Conservation (phyloP, 2,888 invertebrate genomes). For the Bombyx huttoni region DNA sequence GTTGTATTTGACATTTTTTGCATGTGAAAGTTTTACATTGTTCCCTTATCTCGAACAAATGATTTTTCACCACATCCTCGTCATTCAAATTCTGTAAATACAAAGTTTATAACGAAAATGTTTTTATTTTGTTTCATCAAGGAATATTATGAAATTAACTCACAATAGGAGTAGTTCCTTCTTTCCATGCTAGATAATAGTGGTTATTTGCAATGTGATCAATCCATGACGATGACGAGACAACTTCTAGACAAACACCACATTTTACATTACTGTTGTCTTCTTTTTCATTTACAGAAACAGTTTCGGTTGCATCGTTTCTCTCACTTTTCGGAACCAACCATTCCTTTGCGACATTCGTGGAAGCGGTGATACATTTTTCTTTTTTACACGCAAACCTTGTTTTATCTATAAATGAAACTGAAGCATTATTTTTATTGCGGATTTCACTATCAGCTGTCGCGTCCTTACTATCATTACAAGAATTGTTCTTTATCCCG, state of each 20-base stretch:
- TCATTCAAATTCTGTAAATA: constrained; percentile 29
- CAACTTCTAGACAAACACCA: constrained; percentile 21
- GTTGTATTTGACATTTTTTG: constrained; percentile 21
- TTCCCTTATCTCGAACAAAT: constrained; percentile 21
- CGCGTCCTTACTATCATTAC: neutral
- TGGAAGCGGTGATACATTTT: neutral
- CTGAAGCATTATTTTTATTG: neutral
- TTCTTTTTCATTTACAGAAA: neutral
- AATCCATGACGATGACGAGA: constrained; percentile 20
- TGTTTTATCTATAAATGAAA: neutral
- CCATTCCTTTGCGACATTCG: neutral
- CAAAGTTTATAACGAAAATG: neutral
- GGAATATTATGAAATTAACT: constrained; percentile 13
- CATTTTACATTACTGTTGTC: constrained; percentile 11
- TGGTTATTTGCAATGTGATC: constrained; percentile 29
- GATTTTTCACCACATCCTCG: constrained; percentile 14
- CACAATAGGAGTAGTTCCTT: constrained; percentile 44
- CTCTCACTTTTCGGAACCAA: neutral
- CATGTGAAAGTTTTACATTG: constrained; percentile 20
- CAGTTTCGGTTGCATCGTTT: neutral
- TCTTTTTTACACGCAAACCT: neutral
- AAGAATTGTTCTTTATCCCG: neutral
- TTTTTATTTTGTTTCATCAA: neutral
- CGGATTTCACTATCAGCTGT: neutral
- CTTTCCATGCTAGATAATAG: constrained; percentile 38